phyloP scores from a whole-genome alignment of 92 coral and sea anemone genomes.

The Porites rus region DNA sequence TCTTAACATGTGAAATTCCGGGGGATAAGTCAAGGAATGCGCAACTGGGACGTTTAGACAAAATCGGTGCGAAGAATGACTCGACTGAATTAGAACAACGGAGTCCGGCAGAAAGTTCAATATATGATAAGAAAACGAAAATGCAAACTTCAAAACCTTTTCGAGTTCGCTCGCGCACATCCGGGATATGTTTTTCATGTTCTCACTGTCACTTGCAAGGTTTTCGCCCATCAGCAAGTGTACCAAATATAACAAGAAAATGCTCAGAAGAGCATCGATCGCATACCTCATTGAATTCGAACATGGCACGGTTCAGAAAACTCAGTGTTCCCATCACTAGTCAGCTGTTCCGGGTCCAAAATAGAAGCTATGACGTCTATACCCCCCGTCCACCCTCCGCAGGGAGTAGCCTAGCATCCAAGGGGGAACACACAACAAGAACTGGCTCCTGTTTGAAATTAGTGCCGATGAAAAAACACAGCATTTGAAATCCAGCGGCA shows the following conservation, averaged over 20 bases:
- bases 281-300: neutral
- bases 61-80: neutral
- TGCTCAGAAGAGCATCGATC: slow-evolving; percentile 1
- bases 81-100: neutral
- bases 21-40: slow-evolving; percentile 3
- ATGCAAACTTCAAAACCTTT: neutral
- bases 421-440: neutral
- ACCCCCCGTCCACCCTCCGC: neutral
- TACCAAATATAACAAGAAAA: neutral
- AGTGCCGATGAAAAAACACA: neutral
- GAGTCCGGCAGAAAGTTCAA: neutral
- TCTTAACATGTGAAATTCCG: slow-evolving; percentile 5
- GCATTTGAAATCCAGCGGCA: neutral
- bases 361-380: neutral
- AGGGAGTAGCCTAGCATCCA: neutral
- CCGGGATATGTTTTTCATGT: slow-evolving; percentile 29
- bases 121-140: neutral
- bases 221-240: slow-evolving; percentile 3
- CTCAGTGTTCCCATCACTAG: slow-evolving; percentile 16
- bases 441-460: neutral
- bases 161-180: slow-evolving; percentile 24
- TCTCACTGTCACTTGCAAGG: neutral
- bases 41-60: neutral
- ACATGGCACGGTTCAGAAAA: slow-evolving; percentile 1
- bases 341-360: neutral